A percentile compares a stretch with the other conserved stretches of the same genome.
Evolutionary conservation across 2,113 vertebrate species (phyloP).

Genomic region (Entomyzon cyanotis): DNA sequence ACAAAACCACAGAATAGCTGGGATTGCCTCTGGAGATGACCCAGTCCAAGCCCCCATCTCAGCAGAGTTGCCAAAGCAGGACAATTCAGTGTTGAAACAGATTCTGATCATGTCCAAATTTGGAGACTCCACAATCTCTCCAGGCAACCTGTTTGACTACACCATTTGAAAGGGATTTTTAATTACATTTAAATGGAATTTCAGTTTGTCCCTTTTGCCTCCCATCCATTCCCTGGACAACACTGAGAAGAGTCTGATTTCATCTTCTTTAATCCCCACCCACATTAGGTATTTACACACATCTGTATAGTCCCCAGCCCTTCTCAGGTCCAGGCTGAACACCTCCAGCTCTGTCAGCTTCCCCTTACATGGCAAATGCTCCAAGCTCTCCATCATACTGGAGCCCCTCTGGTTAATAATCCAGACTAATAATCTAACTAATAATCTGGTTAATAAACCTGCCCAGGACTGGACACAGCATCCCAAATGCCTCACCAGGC

Average conservation of each 20-base stretch:
- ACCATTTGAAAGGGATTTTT: rapidly evolving
- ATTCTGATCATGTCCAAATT: not conserved
- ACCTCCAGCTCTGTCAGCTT: not conserved
- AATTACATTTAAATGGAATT: not conserved
- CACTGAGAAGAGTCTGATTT: not conserved
- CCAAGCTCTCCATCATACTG: not conserved
- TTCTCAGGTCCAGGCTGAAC: not conserved
- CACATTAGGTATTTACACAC: not conserved
- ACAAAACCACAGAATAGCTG: not conserved
- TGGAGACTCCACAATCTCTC: not conserved
- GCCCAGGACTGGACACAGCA: not conserved
- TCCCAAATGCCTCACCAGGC: not conserved
- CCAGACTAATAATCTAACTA: too few relatives aligned
- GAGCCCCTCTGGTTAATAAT: not conserved
- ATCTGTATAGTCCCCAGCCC: not conserved
- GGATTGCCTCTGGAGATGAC: not conserved
- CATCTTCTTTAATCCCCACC: not conserved
- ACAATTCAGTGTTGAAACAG: not conserved
- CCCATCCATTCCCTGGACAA: not conserved
- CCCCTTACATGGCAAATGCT: not conserved
- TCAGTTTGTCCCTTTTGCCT: not conserved
- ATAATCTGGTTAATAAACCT: not conserved
- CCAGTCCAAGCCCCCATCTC: not conserved
- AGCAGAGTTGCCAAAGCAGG: not conserved
- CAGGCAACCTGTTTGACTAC: not conserved